A percentile compares a stretch with the other conserved stretches of the same genome.
Evolutionary conservation across 2,113 vertebrate species (phyloP).

Genomic region (Chloropsis hardwickii): DNA sequence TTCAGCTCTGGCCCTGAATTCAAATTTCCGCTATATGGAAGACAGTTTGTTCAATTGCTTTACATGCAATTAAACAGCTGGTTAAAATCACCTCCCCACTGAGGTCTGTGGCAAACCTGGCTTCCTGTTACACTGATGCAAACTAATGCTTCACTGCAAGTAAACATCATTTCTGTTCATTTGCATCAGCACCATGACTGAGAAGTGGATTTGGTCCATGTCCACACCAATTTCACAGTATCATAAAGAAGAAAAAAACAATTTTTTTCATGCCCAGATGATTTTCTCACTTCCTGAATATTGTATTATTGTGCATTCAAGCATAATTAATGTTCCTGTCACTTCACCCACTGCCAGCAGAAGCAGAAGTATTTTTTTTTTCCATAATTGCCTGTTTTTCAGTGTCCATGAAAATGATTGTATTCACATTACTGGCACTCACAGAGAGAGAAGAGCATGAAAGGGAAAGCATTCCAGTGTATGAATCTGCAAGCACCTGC

Average conservation of each 20-base stretch:
- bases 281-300: conserved; percentile 20
- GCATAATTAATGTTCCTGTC: conserved; percentile 36
- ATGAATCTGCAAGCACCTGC: neutral
- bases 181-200: neutral
- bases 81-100: neutral
- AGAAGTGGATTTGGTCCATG: neutral
- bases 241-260: neutral
- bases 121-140: neutral
- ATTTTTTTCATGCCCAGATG: neutral
- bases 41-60: neutral
- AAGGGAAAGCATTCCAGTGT: neutral
- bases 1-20: neutral
- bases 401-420: conserved; percentile 9
- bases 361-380: conserved; percentile 40
- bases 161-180: neutral
- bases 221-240: neutral
- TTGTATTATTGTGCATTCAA: neutral
- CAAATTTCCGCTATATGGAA: neutral
- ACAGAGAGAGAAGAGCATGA: neutral
- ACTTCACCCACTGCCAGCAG: neutral
- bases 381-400: conserved; percentile 25
- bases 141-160: neutral
- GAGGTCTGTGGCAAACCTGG: neutral
- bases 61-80: neutral
- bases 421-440: neutral